Evolutionary conservation across 2,797 vertebrate genomes (phyloP), one percentile per base, ranked within the genome.

Genomic region (Trichosurus vulpecula): DNA sequence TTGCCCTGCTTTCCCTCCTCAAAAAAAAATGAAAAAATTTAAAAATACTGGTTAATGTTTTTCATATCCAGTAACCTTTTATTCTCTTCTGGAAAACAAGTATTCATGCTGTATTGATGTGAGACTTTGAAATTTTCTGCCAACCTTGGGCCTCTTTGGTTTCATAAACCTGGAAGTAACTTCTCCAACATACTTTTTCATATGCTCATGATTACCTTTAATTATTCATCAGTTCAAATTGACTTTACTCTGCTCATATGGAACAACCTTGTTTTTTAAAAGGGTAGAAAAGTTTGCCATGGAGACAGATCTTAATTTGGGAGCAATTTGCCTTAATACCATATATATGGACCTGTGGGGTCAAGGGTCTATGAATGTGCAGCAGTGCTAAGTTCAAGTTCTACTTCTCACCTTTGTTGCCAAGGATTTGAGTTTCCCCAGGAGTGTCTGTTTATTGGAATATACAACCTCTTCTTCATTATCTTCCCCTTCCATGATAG

Each of bases 401-500:
- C 96, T 52, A 19, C 35, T n/a, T 95, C 99, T 99, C 96, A 99
- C 99, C 99, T 99, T 99, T n/a, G 99, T 99, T 93, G 99, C 99
- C 95, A 99, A 99, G 94, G 99, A 99, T 98, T 99, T 99, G 94
- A 99, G 99, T 98, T 99, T 99, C 95, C 99, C 98, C 87, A 99
- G 98, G 52, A 99, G 98, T 53, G 99, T 99, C 54, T 99, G 99
- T 97, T 99, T 99, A 98, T 99, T 99, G 95, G 99, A 99, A 99
- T 99, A 99, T 31, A 99, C 99, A 56, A 99, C 98, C 95, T 99
- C 99, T 90, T 99, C 99, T 95, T 99, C 99, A 54, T 99, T 99
- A 98, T 99, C 99, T 97, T 99, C 99, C 58, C 99, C 99, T 98
- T 99, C 99, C 99, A 99, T 99, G 98, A 99, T 99, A 92, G 99